Evolutionary conservation across 2,888 invertebrate genomes (phyloP).

Genomic region (Lasioglossum calceatum): DNA sequence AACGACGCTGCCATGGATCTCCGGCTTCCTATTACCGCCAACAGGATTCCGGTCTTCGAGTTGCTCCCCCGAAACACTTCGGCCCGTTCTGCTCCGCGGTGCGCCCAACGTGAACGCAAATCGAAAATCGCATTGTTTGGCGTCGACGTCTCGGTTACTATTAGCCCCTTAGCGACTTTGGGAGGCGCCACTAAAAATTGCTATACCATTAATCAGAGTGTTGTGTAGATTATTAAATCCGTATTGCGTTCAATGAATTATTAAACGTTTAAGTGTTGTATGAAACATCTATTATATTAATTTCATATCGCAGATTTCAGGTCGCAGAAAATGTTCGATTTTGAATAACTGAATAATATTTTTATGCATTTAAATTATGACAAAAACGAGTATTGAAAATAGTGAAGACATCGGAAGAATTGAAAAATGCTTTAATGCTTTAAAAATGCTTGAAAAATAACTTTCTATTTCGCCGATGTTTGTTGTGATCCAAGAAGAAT

Average conservation of each 20-base stretch:
- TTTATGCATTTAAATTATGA: no score
- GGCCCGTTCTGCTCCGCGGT: background rate
- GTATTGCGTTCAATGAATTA: no score
- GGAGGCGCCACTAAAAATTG: no score
- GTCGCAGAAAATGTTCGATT: background rate
- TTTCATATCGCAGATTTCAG: no score
- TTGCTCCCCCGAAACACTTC: background rate
- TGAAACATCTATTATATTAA: no score
- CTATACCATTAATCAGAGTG: no score
- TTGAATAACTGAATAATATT: no score
- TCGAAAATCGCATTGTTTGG: background rate
- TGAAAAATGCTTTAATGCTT: no score
- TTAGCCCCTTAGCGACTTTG: background rate
- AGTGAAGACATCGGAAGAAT: no score
- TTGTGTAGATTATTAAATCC: no score
- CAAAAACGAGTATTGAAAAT: background rate
- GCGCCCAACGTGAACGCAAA: background rate
- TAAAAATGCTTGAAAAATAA: background rate
- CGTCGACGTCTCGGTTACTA: background rate
- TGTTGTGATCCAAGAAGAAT: background rate
- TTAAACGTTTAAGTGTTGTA: no score
- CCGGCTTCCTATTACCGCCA: constrained; percentile 18
- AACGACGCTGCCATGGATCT: constrained; percentile 36
- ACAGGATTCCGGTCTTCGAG: constrained; percentile 21
- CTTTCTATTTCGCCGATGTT: background rate